These are phyloP conservation scores for Bos javanicus DNA, from an alignment of 2,113 vertebrate species.

Conservation along the genomic window DNA sequence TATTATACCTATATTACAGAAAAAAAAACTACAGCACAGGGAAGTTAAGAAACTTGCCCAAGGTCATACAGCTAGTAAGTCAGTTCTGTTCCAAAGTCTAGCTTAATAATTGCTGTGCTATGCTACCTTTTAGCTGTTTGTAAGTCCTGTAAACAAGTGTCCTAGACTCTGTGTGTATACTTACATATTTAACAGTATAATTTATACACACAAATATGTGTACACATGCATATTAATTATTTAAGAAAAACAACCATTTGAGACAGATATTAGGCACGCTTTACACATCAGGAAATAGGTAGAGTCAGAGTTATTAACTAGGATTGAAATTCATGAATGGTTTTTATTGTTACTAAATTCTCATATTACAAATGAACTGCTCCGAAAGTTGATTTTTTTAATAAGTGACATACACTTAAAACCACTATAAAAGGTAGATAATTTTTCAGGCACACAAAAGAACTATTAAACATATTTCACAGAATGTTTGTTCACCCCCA, in stretches of 20 bases:
- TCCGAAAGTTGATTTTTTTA: background rate
- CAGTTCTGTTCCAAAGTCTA: background rate
- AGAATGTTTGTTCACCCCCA: background rate
- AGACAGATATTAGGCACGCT: background rate
- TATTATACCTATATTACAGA: background rate
- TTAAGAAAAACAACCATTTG: background rate
- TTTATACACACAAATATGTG: background rate
- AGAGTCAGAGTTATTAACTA: background rate
- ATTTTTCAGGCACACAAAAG: background rate
- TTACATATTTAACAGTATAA: background rate
- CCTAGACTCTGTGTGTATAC: background rate
- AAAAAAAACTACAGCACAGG: background rate
- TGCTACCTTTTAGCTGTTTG: background rate
- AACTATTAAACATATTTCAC: background rate
- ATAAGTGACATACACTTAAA: background rate
- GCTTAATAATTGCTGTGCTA: background rate
- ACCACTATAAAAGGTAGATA: background rate
- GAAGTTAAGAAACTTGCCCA: background rate
- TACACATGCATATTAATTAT: background rate
- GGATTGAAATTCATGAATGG: slow-evolving; percentile 2
- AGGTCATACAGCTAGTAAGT: background rate
- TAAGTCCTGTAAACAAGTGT: background rate
- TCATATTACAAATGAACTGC: background rate
- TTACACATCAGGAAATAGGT: background rate
- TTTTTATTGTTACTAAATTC: background rate